phyloP scores from a whole-genome alignment of 2,888 invertebrate species.

The Apamea epomidion region DNA sequence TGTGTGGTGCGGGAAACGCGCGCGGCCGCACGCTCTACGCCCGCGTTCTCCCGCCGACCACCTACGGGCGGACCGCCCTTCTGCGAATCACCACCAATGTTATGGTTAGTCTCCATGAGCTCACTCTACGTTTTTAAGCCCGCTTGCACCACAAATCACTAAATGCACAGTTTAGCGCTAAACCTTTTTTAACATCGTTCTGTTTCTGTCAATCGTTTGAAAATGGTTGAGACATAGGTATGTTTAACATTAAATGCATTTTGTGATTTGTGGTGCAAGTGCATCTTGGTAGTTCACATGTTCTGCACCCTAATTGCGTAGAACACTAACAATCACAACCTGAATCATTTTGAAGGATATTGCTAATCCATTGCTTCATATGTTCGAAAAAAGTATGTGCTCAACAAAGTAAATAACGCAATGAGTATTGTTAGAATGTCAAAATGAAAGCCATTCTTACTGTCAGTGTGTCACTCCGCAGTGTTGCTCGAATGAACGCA shows the following conservation, averaged over 20 bases:
- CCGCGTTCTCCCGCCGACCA: constrained; percentile 90
- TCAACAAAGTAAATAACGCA: too few species aligned
- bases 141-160: neutral
- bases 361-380: too few species aligned
- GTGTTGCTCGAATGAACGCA: neutral
- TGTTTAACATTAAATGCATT: neutral
- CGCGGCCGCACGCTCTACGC: constrained; percentile 88
- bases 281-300: neutral
- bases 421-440: too few species aligned
- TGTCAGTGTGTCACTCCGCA: too few species aligned
- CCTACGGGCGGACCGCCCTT: constrained; percentile 89
- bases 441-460: too few species aligned
- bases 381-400: too few species aligned
- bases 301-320: too few species aligned
- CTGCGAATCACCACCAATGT: constrained; percentile 69
- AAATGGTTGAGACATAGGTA: neutral
- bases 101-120: neutral
- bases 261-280: neutral
- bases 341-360: too few species aligned
- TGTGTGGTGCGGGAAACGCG: constrained; percentile 89
- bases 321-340: too few species aligned
- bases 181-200: neutral
- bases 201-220: neutral
- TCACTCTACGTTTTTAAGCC: neutral
- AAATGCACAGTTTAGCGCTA: neutral